Evolutionary conservation across 2,888 invertebrate genomes (phyloP).

Genomic region (Trachelus iudaicus): DNA sequence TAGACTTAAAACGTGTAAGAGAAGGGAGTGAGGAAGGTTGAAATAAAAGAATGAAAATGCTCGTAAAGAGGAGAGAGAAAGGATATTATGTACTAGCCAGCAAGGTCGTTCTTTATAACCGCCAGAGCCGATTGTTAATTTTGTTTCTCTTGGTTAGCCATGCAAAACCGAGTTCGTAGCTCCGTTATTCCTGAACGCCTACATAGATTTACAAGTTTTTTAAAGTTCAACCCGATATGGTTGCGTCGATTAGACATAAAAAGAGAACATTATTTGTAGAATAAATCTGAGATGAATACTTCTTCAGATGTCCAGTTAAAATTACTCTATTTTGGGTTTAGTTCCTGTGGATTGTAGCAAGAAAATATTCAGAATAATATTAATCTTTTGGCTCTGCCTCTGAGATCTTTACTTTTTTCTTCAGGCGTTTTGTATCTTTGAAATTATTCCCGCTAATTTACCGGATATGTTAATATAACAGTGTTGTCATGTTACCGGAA

Average conservation of each 20-base stretch:
- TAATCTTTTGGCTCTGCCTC: neutral
- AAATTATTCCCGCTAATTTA: neutral
- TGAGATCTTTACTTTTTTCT: neutral
- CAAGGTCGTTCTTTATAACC: slow-evolving; percentile 8
- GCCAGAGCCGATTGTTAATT: neutral
- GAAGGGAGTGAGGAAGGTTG: neutral
- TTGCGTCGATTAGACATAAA: neutral
- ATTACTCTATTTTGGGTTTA: neutral
- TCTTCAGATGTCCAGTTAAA: neutral
- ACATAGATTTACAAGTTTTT: neutral
- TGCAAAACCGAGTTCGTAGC: slow-evolving; percentile 30
- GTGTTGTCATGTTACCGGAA: neutral
- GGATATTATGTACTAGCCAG: slow-evolving; percentile 11
- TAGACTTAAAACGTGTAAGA: slow-evolving; percentile 11
- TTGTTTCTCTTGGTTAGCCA: slow-evolving; percentile 52
- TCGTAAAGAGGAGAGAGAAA: slow-evolving; percentile 18
- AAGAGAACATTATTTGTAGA: neutral
- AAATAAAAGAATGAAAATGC: neutral
- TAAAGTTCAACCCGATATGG: neutral
- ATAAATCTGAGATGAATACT: neutral
- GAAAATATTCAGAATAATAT: neutral
- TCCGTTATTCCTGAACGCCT: neutral
- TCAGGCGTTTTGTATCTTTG: neutral
- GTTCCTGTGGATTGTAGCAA: neutral
- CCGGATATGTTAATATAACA: neutral